Evolutionary conservation across 2,797 vertebrate genomes (phyloP), one percentile per base, ranked within the genome.

Genomic region (Urosaurus nigricauda): DNA sequence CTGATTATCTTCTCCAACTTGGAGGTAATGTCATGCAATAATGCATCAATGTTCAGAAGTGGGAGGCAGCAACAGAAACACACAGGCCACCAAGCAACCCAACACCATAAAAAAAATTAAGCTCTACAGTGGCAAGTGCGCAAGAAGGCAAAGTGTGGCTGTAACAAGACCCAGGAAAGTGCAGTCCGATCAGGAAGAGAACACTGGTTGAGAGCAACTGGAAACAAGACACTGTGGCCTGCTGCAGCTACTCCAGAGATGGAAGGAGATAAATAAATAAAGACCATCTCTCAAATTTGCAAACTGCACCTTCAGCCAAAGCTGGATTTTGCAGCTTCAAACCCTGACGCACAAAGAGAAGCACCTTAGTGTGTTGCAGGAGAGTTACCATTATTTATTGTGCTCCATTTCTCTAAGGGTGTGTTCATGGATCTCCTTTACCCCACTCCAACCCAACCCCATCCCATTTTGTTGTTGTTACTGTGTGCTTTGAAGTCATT

Each of bases 141-240:
- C 29, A 56, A n/a, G 40, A 78, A 40, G 37, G 63, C n/a, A 79
- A 29, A 14, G 13, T 19, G 35, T 26, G 79, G 43, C 19, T 14
- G 86, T 81, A 74, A 82, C 29, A 63, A 32, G 56, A 88, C 29
- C 79, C 43, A 29, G 70, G 71, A 8, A 32, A 83, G 11, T n/a
- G 14, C 56, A 11, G 26, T 56, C n/a, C 4, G 47, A 58, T 71
- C 63, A 9, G 35, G 21, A 58, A 70, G 24, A 14, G 56, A 40
- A 84, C 26, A n/a, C 35, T 56, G n/a, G 58, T n/a, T 8, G 29
- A 40, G 58, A 1, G 63, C 56, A 70, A 84, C 73, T 32, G 63
- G 47, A 88, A 88, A 56, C 2, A 9, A 43, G 74, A 70, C 24
- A 53, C 43, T 26, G 9, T 16, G 43, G 26, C 81, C 16, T 7